A percentile compares a stretch with the other conserved stretches of the same genome.
These are phyloP conservation scores for Syrphus vitripennis DNA, from an alignment of 2,888 invertebrate species.

Conservation along the genomic window DNA sequence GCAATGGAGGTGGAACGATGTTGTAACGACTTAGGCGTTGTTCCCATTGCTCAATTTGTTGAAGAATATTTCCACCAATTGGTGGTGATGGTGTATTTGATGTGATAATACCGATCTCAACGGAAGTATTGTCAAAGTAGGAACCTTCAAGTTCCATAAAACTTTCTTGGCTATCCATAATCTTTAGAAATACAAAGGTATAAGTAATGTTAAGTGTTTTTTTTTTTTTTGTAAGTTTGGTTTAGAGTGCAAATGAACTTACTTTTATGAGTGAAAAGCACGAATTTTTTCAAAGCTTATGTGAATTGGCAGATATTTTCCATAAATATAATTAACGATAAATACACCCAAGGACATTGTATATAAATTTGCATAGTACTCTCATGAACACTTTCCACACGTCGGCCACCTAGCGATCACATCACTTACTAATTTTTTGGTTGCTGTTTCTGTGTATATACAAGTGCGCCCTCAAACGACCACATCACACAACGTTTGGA, in stretches of 20 bases:
- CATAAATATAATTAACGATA: not conserved
- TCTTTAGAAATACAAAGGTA: slow-evolving; percentile 81
- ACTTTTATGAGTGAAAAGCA: slow-evolving; percentile 16
- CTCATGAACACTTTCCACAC: too few species aligned
- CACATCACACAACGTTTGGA: too few species aligned
- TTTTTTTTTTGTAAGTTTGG: not conserved
- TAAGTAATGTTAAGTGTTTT: not conserved
- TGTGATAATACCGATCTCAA: not conserved
- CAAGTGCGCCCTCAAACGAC: too few species aligned
- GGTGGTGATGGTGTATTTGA: not conserved
- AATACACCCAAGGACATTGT: too few species aligned
- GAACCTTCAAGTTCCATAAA: slow-evolving; percentile 87
- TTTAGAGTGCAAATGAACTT: not conserved
- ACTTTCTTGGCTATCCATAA: slow-evolving; percentile 92
- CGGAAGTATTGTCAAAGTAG: slow-evolving; percentile 25
- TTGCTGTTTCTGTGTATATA: too few species aligned
- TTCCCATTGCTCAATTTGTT: slow-evolving; percentile 62
- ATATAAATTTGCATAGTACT: too few species aligned
- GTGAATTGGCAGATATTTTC: not conserved
- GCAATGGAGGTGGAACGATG: slow-evolving; percentile 50
- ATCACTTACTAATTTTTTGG: too few species aligned
- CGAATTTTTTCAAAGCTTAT: not conserved
- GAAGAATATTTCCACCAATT: not conserved
- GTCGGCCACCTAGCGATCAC: too few species aligned
- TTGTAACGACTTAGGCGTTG: slow-evolving; percentile 23